These are phyloP conservation scores for Drosophila merina DNA, from an alignment of 2,888 invertebrate species.

Conservation along the genomic window DNA sequence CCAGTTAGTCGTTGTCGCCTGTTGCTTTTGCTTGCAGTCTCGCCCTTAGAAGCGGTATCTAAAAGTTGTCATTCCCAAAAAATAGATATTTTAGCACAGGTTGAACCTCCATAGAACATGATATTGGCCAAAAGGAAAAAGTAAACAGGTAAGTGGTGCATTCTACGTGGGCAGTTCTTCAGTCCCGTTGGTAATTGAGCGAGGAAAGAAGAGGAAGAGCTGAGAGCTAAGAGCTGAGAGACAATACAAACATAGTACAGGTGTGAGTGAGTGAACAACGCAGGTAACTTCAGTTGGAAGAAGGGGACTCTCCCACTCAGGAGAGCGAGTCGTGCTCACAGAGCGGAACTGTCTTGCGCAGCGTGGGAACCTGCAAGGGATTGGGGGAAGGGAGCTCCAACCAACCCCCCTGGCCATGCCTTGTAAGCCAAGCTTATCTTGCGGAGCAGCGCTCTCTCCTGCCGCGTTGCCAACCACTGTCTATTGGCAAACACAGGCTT, in stretches of 20 bases:
- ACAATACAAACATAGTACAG: conserved; percentile 48
- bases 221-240: background rate
- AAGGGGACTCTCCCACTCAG: conserved; percentile 14
- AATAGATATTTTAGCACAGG: background rate
- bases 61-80: background rate
- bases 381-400: conserved; percentile 3
- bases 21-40: conserved; percentile 54
- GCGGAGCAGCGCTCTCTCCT: conserved; percentile 29
- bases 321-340: conserved; percentile 62
- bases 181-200: conserved; percentile 66
- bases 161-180: conserved; percentile 72
- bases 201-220: conserved; percentile 53
- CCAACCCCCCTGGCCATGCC: conserved; percentile 14
- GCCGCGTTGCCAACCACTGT: conserved; percentile 55
- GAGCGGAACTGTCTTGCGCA: conserved; percentile 71
- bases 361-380: conserved; percentile 66
- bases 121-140: conserved; percentile 48
- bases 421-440: conserved; percentile 14
- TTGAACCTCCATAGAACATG: background rate
- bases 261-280: conserved; percentile 62
- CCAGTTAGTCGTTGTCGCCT: conserved; percentile 56
- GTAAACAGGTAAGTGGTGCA: conserved; percentile 30
- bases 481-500: conserved; percentile 59
- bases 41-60: conserved; percentile 20
- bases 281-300: conserved; percentile 58